Evolutionary conservation across 2,888 invertebrate species (phyloP), one percentile per base, ranked within the genome.

Genomic region (Diloba caeruleocephala): DNA sequence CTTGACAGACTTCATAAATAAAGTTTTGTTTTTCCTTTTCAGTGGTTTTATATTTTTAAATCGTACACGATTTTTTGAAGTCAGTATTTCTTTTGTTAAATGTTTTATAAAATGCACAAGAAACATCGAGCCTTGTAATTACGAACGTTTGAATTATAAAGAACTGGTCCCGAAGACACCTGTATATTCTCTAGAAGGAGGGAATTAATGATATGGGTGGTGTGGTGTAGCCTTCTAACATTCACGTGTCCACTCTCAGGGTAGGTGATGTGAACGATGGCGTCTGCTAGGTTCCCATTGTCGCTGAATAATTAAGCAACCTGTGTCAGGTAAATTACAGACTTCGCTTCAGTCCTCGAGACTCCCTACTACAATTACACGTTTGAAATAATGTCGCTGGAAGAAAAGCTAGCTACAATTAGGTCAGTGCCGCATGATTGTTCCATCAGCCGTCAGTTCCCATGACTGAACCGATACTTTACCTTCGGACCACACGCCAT

Each of bases 241-340:
- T 70, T 13, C 75, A 71, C 72, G 71, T 76, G 79, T 72, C 71
- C 59, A 61, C 50, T 71, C 65, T 56, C 60, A 66, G 61, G 59
- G 46, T 45, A 51, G 50, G 43, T 39, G 63, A 33, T 59, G 68
- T 56, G 43, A 61, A 41, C 73, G 77, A 75, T 61, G 74, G 75
- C 70, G 76, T 72, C 77, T 67, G 74, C 50, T 73, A 74, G 60
- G 78, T 89, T 89, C 90, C 78, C 88, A 90, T 78, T 69, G 74
- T 64, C 66, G 68, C 79, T 92, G 87, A 92, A 92, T 91, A 92
- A 90, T 93, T 89, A 69, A 92, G 81, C 79, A 83, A 81, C 70
- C 60, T 59, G 71, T 77, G 76, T 77, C 78, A 66, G 77, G 78
- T 77, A 91, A 92, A 93, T 92, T 88, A 93, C 82, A 88, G 89